Conservation (phyloP, 2,888 invertebrate species). For the Creontiades dilutus region DNA sequence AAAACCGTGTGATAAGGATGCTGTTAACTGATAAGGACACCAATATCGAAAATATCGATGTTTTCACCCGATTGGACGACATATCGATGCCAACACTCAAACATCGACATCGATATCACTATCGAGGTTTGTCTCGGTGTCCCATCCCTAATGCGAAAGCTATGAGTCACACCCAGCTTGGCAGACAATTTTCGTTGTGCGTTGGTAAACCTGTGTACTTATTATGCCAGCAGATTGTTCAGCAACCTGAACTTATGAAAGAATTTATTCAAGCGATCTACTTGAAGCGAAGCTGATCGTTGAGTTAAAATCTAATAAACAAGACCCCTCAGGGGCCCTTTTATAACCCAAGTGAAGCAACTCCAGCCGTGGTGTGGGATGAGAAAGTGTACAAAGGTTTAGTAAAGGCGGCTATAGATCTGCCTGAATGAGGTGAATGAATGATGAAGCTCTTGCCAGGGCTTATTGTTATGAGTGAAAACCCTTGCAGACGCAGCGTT, state of each 20-base stretch:
- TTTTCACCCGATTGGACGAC: no score
- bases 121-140: no score
- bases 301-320: slow-evolving; percentile 26
- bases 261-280: not conserved
- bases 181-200: no score
- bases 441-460: slow-evolving; percentile 50
- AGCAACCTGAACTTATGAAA: not conserved
- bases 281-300: not conserved
- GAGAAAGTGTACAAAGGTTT: slow-evolving; percentile 52
- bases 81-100: no score
- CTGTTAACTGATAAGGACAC: no score
- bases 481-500: slow-evolving; percentile 54
- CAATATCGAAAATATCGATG: no score
- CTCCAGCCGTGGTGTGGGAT: slow-evolving; percentile 41
- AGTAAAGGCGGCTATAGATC: slow-evolving; percentile 30
- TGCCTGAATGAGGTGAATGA: slow-evolving; percentile 50
- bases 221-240: no score
- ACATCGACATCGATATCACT: no score
- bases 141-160: no score
- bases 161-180: no score
- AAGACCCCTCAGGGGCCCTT: not conserved
- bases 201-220: no score
- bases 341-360: slow-evolving; percentile 43
- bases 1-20: no score
- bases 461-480: slow-evolving; percentile 51